A percentile compares a stretch with the other conserved stretches of the same genome.
Conservation (phyloP, 2,113 vertebrate genomes). For the Pelodiscus sinensis region DNA sequence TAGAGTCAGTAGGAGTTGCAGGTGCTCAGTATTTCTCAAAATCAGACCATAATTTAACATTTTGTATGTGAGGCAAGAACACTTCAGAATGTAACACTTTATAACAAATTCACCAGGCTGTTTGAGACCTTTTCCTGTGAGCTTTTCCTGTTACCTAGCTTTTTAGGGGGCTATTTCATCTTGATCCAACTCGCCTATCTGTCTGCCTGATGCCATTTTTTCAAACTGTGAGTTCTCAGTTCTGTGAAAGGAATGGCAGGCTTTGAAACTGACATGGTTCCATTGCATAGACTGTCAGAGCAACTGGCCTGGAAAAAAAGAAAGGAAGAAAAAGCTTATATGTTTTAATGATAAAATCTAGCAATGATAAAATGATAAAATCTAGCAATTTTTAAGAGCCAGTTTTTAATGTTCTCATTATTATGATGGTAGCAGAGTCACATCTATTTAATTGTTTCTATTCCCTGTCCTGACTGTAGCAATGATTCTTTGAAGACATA, state of each 20-base stretch:
- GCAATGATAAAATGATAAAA: background rate
- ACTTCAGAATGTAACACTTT: background rate
- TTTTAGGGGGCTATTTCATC: background rate
- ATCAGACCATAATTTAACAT: background rate
- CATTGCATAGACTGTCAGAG: background rate
- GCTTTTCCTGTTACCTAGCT: background rate
- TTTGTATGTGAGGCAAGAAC: background rate
- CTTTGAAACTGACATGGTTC: background rate
- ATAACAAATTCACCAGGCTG: background rate
- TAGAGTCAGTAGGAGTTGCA: background rate
- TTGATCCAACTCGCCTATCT: background rate
- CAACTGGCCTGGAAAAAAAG: background rate
- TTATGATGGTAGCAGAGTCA: slow-evolving; percentile 19
- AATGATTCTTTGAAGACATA: slow-evolving; percentile 33
- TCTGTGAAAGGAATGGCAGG: background rate
- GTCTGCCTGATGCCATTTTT: background rate
- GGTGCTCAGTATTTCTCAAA: background rate
- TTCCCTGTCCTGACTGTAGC: slow-evolving; percentile 15
- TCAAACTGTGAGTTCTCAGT: background rate
- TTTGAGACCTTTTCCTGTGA: background rate
- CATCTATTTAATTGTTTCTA: slow-evolving; percentile 23
- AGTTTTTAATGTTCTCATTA: background rate
- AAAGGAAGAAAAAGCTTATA: background rate
- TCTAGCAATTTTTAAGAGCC: slow-evolving; percentile 14
- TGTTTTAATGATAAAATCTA: background rate